A percentile compares a stretch with the other conserved stretches of the same genome.
phyloP scores from a whole-genome alignment of 2,797 vertebrate genomes.

The Hydrophis major region DNA sequence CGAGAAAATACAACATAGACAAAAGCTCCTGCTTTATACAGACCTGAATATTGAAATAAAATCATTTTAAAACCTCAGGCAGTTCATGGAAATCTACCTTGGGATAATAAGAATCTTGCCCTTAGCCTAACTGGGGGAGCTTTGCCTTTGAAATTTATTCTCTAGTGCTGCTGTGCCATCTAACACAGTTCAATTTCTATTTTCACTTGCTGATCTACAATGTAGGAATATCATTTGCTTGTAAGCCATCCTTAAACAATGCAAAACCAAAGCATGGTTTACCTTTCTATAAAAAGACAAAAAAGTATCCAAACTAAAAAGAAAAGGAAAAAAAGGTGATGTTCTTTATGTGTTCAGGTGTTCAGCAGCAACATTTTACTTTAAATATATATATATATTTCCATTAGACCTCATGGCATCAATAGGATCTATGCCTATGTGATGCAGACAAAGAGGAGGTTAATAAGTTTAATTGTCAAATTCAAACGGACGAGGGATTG shows the following conservation, averaged over 20 bases:
- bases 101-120: not conserved
- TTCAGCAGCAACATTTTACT: not conserved
- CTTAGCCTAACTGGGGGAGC: not conserved
- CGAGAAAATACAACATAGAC: not conserved
- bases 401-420: not conserved
- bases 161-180: not conserved
- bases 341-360: not conserved
- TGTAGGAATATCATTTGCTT: not conserved
- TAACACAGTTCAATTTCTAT: not conserved
- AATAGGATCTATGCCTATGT: not conserved
- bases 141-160: not conserved
- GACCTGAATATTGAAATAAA: not conserved
- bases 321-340: not conserved
- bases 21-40: not conserved
- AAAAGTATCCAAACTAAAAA: not conserved
- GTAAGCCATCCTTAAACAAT: not conserved
- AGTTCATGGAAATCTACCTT: not conserved
- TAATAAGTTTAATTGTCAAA: not conserved
- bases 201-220: not conserved
- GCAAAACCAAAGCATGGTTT: not conserved
- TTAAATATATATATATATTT: not conserved
- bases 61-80: constrained; percentile 10
- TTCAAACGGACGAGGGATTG: not conserved
- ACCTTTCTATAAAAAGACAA: not conserved
- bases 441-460: not conserved